Conservation (phyloP, 2,797 vertebrate species). For the Vultur gryphus region DNA sequence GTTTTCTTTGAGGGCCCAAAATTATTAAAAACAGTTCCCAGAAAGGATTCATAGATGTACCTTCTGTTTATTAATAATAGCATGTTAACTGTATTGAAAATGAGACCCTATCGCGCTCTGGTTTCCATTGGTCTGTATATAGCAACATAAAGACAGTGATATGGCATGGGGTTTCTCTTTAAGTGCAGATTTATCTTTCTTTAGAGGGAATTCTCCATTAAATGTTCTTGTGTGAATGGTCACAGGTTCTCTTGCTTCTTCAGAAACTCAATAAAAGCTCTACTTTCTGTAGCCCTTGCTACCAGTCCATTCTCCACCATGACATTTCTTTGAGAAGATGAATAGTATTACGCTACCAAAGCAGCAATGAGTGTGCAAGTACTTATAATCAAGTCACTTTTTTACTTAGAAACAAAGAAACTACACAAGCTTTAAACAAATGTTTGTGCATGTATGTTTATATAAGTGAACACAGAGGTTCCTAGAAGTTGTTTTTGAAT, state of each 20-base stretch:
- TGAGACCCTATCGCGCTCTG: not conserved
- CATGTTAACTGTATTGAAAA: not conserved
- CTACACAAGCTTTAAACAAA: not conserved
- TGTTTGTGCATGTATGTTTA: not conserved
- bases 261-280: not conserved
- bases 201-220: not conserved
- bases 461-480: not conserved
- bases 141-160: not conserved
- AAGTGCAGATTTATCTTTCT: not conserved
- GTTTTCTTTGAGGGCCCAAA: not conserved
- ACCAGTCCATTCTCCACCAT: not conserved
- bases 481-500: not conserved
- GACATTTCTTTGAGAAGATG: not conserved
- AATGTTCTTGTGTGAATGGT: not conserved
- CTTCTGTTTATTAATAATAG: not conserved
- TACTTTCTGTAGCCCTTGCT: not conserved
- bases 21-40: not conserved
- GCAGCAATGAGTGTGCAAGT: not conserved
- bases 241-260: not conserved
- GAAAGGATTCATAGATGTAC: not conserved
- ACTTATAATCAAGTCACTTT: not conserved
- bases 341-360: not conserved
- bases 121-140: not conserved
- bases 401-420: not conserved
- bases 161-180: not conserved